Base-by-base conservation (phyloP, 2,888 invertebrate genomes). In the Caradrina kadenii region DNA sequence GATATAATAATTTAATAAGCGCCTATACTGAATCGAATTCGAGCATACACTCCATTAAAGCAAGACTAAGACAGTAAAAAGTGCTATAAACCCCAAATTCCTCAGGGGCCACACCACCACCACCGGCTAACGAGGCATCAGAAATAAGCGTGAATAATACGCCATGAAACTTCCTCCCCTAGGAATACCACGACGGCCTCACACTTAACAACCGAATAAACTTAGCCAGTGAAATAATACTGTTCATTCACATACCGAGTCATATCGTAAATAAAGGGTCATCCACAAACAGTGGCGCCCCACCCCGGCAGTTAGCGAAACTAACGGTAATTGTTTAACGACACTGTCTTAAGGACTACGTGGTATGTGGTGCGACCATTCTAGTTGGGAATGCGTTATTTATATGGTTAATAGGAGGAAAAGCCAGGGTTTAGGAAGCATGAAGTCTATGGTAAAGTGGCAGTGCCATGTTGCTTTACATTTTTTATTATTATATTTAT, bases 311-410 rank as follows among this genome's bases (percentile, higher is more conserved):
- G 84, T 85, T 81, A 76, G 75, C 77, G 63, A 79, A 86, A 86
- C 82, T 86, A 85, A 86, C 84, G 82, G 81, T 86, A 86, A 86
- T 86, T 84, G 85, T 86, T 83, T 85, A 83, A 86, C 84, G 80
- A 82, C 84, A 75, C 77, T 64, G 80, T 76, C 74, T 80, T 84
- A 76, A 80, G 83, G 78, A 78, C 71, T 73, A 63, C 55, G 45
- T n/a, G 73, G 84, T 77, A 82, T 83, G 83, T 70, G 67, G 69
- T 55, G 66, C 64, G 45, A 59, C 77, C 65, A 58, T 77, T 78
- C 39, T 54, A 58, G 63, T 69, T 65, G 59, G 67, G 59, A 63
- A 69, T 69, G 54, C 49, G 68, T 55, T 76, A 31, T 79, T 73
- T 73, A 45, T 79, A 68, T 79, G 69, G 74, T 70, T 70, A 67